phyloP scores from a whole-genome alignment of 1,140 invertebrate genomes.

The Drosophila parvula region DNA sequence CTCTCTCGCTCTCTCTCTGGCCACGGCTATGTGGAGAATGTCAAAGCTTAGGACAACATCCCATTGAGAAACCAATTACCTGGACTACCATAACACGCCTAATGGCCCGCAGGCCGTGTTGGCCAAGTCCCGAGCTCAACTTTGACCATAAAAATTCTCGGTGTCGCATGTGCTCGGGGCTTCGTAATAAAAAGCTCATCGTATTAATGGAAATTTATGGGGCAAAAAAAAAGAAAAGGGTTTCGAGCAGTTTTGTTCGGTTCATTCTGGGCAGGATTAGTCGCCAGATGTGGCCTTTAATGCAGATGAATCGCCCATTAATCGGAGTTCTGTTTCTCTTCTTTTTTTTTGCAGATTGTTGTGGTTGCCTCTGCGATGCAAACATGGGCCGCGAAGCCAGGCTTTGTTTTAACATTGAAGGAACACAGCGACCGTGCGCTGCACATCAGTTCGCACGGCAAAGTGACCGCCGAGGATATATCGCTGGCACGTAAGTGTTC shows the following conservation, averaged over 20 bases:
- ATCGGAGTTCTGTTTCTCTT: constrained; percentile 18
- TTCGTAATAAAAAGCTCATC: constrained; percentile 72
- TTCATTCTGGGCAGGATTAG: constrained; percentile 44
- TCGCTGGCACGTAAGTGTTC: constrained; percentile 80
- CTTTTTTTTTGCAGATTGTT: constrained; percentile 45
- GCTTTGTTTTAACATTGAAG: constrained; percentile 73
- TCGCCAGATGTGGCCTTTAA: constrained; percentile 47
- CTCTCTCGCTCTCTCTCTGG: not conserved
- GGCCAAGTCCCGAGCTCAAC: constrained; percentile 20
- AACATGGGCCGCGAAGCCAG: constrained; percentile 78
- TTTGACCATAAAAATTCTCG: constrained; percentile 61
- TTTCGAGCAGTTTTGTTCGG: not conserved
- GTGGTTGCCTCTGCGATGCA: constrained; percentile 75
- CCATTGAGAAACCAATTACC: constrained; percentile 46
- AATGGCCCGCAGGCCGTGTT: constrained; percentile 14
- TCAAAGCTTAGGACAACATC: constrained; percentile 30
- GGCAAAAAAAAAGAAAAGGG: constrained; percentile 30
- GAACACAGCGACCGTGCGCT: constrained; percentile 66
- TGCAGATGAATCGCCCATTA: constrained; percentile 52
- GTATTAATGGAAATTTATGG: constrained; percentile 78
- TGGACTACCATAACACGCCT: constrained; percentile 31
- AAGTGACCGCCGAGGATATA: constrained; percentile 74
- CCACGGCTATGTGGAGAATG: constrained; percentile 19
- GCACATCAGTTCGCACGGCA: constrained; percentile 77
- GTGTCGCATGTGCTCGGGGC: constrained; percentile 62